phyloP scores from a whole-genome alignment of 2,797 vertebrate genomes.

The Linurgus olivaceus region DNA sequence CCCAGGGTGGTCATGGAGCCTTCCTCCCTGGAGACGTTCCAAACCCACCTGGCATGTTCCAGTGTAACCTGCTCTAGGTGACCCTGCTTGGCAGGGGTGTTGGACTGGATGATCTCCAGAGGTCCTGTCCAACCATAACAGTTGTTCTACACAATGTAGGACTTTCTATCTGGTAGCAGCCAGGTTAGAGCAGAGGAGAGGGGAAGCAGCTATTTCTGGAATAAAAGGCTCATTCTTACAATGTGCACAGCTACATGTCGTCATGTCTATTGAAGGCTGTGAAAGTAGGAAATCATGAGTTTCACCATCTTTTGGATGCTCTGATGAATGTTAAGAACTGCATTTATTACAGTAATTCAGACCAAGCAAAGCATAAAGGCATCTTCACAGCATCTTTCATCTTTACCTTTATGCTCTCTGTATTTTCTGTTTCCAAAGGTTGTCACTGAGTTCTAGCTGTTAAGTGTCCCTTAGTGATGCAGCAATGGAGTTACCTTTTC shows the following conservation, averaged over 20 bases:
- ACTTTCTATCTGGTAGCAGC: background rate
- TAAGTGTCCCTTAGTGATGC: background rate
- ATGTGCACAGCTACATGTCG: background rate
- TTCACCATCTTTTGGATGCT: background rate
- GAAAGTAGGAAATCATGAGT: background rate
- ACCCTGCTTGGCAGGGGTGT: background rate
- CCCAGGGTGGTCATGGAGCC: too few relatives aligned
- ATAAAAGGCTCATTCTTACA: background rate
- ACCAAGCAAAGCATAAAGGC: background rate
- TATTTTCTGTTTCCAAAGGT: background rate
- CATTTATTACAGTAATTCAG: background rate
- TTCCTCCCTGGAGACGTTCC: background rate
- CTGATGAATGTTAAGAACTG: background rate
- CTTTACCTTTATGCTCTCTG: background rate
- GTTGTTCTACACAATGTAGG: background rate
- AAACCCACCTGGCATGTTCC: fast-evolving
- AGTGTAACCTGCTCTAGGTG: background rate
- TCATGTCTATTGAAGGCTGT: background rate
- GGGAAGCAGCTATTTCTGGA: background rate
- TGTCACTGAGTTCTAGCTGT: background rate
- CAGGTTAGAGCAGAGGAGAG: background rate
- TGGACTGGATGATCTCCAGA: background rate
- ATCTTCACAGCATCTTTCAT: background rate
- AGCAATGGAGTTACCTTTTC: background rate
- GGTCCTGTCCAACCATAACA: fast-evolving